Conservation (phyloP, 2,888 invertebrate species). For the Argyresthia goedartella region DNA sequence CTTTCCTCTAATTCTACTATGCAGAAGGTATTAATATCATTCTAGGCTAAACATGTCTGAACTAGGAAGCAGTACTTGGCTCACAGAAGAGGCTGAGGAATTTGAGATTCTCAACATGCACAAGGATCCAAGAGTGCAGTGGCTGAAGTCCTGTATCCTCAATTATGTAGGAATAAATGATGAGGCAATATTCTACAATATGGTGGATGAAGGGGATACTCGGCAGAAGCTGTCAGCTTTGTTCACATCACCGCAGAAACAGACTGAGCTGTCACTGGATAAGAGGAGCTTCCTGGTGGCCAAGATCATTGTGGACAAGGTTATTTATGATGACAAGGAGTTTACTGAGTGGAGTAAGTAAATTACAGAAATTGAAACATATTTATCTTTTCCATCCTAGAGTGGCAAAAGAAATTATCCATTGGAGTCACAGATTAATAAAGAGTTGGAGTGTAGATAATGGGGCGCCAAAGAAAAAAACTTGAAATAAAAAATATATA, state of each 20-base stretch:
- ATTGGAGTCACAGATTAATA: too few relatives aligned
- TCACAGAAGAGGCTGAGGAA: too few relatives aligned
- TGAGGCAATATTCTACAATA: slow-evolving; percentile 70
- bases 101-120: slow-evolving; percentile 20
- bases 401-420: too few relatives aligned
- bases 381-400: too few relatives aligned
- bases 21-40: too few relatives aligned
- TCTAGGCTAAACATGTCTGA: too few relatives aligned
- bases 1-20: too few relatives aligned
- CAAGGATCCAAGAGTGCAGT: slow-evolving; percentile 73
- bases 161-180: slow-evolving; percentile 68
- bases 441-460: too few relatives aligned
- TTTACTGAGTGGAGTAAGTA: slow-evolving; percentile 81
- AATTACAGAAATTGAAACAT: neutral
- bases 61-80: too few relatives aligned
- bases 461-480: too few relatives aligned
- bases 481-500: neutral
- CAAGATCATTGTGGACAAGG: slow-evolving; percentile 78
- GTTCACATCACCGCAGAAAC: slow-evolving; percentile 27
- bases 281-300: slow-evolving; percentile 75
- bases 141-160: slow-evolving; percentile 77
- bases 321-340: slow-evolving; percentile 78
- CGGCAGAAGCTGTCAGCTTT: slow-evolving; percentile 46
- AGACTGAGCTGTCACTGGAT: slow-evolving; percentile 51
- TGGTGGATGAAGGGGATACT: slow-evolving; percentile 66